A percentile compares a stretch with the other conserved stretches of the same genome.
These are phyloP conservation scores for Xanthorhoe designata DNA, from an alignment of 2,888 invertebrate genomes.

Conservation along the genomic window DNA sequence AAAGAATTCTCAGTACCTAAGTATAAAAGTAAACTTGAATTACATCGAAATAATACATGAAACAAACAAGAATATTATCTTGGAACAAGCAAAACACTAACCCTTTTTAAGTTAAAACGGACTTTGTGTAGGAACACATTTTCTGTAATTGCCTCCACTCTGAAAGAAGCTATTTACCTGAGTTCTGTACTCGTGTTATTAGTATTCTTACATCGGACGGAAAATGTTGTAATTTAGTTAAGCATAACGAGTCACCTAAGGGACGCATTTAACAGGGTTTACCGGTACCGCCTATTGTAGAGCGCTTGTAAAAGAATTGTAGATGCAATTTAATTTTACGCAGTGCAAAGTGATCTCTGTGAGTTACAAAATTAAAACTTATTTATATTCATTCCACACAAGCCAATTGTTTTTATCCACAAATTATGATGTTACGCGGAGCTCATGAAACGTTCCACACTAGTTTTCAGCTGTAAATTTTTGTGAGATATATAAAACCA, in stretches of 20 bases:
- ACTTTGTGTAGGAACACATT: constrained; percentile 35
- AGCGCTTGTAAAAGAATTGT: background rate
- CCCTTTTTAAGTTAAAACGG: constrained; percentile 26
- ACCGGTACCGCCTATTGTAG: constrained; percentile 6
- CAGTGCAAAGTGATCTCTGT: background rate
- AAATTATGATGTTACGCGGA: too few relatives aligned
- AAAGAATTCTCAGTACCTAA: too few relatives aligned
- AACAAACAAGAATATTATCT: constrained; percentile 32
- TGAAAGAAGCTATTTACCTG: constrained; percentile 48
- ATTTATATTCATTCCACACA: too few relatives aligned
- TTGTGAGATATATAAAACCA: too few relatives aligned
- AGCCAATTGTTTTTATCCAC: too few relatives aligned
- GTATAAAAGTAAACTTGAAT: background rate
- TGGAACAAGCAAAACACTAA: constrained; percentile 19
- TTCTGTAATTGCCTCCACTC: constrained; percentile 46
- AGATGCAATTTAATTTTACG: background rate
- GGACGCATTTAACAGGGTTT: constrained; percentile 42
- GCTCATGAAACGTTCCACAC: too few relatives aligned
- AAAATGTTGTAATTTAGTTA: constrained; percentile 71
- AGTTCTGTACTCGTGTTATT: constrained; percentile 53
- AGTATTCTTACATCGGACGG: constrained; percentile 60
- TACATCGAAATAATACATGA: constrained; percentile 15
- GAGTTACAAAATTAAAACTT: background rate
- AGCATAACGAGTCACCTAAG: constrained; percentile 73
- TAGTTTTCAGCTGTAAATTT: too few relatives aligned